Evolutionary conservation across 2,888 invertebrate species (phyloP), one percentile per base, ranked within the genome.

Genomic region (Mimumesa dahlbomi): DNA sequence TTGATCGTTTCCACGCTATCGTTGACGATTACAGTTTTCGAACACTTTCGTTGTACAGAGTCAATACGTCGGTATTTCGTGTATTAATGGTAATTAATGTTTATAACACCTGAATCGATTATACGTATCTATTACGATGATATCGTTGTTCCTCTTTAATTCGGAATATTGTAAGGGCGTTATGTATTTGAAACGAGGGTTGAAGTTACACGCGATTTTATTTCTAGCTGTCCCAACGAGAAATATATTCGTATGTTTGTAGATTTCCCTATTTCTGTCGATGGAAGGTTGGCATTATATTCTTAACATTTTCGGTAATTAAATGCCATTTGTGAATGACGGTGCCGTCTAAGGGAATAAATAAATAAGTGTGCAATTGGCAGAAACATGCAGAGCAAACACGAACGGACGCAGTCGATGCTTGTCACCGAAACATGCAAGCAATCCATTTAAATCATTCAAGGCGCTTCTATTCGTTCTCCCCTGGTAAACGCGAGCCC

Each of bases 401-500:
- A 53, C 50, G 45, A 29, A 64, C n/a, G 49, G 38, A 38, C 36
- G 14, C 42, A 57, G 53, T 66, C 68, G 67, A 45, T 53, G 29
- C 29, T 9, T 34, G 42, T 42, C 29, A 34, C n/a, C 48, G 40
- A 31, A 67, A 40, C 73, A 74, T 73, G 57, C 68, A 59, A 64
- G 54, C 73, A 45, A 68, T 52, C 49, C 63, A 48, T 56, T 67
- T 73, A 59, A 73, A 73, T 73, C 59, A 73, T 73, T 73, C 54
- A 68, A 43, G 36, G 34, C 45, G 57, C 68, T 63, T 57, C 59
- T 66, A 31, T 54, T 53, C 66, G 48, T 49, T 59, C 49, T 54
- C 54, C 49, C 25, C 16, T 49, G 14, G 42, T n/a, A 65, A 64
- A 57, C 52, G 36, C 42, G n/a, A 46, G 49, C 34, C 56, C 1